These are phyloP conservation scores for Crossaster papposus DNA, from an alignment of 53 echinoderm and acorn worm genomes.

Conservation along the genomic window DNA sequence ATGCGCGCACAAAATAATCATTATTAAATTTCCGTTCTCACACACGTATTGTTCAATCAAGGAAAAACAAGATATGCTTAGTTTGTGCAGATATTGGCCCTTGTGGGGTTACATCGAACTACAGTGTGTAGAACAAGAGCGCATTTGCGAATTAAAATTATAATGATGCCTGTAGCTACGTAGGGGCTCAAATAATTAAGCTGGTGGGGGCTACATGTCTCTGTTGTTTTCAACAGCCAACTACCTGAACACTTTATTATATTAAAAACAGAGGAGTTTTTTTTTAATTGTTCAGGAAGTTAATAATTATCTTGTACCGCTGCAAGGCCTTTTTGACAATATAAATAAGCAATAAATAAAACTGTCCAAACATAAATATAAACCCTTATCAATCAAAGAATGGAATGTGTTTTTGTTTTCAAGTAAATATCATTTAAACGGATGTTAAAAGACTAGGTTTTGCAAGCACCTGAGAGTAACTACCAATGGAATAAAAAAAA, in stretches of 20 bases:
- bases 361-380: background rate
- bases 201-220: background rate
- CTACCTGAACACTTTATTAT: background rate
- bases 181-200: background rate
- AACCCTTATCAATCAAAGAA: background rate
- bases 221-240: background rate
- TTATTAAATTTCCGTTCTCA: background rate
- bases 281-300: background rate
- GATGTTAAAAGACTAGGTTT: background rate
- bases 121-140: too few species aligned
- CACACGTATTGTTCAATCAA: constrained; percentile 1
- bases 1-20: background rate
- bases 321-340: background rate
- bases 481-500: too few species aligned
- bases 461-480: too few species aligned
- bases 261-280: background rate
- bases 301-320: background rate
- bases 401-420: background rate
- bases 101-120: background rate
- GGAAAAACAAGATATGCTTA: background rate
- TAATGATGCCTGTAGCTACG: background rate
- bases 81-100: background rate
- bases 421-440: background rate
- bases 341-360: background rate
- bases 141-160: background rate